Evolutionary conservation across 1,140 invertebrate genomes (phyloP), one percentile per base, ranked within the genome.

Genomic region (Oedothorax gibbosus): DNA sequence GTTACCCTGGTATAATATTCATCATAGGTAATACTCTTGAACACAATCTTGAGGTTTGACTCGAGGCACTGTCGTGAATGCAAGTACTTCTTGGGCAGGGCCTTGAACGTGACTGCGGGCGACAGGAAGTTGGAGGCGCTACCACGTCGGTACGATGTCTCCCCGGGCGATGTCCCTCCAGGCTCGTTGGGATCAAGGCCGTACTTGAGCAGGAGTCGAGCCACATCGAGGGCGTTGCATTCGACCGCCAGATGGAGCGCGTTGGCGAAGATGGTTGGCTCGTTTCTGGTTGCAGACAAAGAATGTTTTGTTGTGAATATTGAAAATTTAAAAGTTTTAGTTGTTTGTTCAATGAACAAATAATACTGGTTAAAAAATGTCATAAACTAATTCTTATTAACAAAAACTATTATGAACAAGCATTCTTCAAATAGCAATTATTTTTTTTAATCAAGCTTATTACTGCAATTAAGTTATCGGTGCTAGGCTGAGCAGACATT

Each of bases 241-340:
- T 92, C 91, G 18, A 93, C 91, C 5, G 92, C 92, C 68, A 92
- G 88, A 88, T 93, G 92, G 0, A 93, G 89, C 7, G 92, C 92
- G 87, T 92, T 93, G 83, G 89, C 90, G 87, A 93, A 93, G 49
- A 92, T 90, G 1, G 90, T 88, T 91, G 91, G 71, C 14, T 51
- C 21, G 15, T 51, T 65, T 7, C 68, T 62, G 7, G 69, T 75
- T 7, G 72, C 18, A 7, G 71, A 57, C 11, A 88, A 87, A 68
- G 89, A 90, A 75, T 88, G 85, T 69, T 88, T 89, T 54, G 87
- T 84, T n/a, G 87, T 85, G 79, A 88, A 90, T 54, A 88, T 88
- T 78, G 88, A 86, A 49, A 87, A 87, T 85, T 88, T 35, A 35
- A 35, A 35, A 35, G 35, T n/a, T n/a, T n/a, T n/a, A n/a, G n/a